Base-by-base conservation (phyloP, 2,797 vertebrate species). In the Crenuchus spilurus region DNA sequence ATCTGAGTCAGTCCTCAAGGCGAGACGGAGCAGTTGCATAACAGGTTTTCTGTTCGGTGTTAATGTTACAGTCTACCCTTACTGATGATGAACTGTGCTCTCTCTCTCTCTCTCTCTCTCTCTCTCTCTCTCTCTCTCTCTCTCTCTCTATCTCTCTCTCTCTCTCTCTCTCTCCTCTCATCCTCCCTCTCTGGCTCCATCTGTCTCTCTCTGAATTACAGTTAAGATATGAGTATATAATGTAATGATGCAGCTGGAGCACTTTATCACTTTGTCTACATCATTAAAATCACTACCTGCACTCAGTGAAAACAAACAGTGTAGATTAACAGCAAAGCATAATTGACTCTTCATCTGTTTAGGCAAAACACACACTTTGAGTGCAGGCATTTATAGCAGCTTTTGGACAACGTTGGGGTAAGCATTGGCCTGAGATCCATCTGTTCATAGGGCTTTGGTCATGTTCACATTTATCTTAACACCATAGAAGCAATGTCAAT, bases 1-100 rank as follows among this genome's bases (percentile, higher is more conserved):
- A 57, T 80, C 75, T 76, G 41, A n/a, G 41, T 57, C 26, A 41
- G 65, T 55, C 39, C 31, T 63, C 58, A 76, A 70, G 69, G 39
- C 14, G 35, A 61, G 33, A 76, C 64, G 33, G 52, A 22, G 16
- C 10, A 44, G 70, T 79, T 82, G 70, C 35, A 63, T 79, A 82
- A 82, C 80, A 35, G 9, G 54, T 58, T 63, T 20, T 30, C 65
- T 63, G 65, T 79, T 75, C 49, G 30, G 20, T 68, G 58, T 58
- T 68, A 41, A 68, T 55, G 7, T 7, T 61, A 62, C 30, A 18
- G 16, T 64, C 4, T 74, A n/a, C 16, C 55, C 13, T 74, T 63
- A 42, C n/a, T 54, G n/a, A 52, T 8, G 33, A 67, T 41, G 11
- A 52, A 51, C 24, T 42, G 44, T 46, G 16, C 8, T 41, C 3